Percentiles rank a stretch among this genome's conserved stretches.
Conservation (phyloP, 2,113 vertebrate species). For the Mus spicilegus region DNA sequence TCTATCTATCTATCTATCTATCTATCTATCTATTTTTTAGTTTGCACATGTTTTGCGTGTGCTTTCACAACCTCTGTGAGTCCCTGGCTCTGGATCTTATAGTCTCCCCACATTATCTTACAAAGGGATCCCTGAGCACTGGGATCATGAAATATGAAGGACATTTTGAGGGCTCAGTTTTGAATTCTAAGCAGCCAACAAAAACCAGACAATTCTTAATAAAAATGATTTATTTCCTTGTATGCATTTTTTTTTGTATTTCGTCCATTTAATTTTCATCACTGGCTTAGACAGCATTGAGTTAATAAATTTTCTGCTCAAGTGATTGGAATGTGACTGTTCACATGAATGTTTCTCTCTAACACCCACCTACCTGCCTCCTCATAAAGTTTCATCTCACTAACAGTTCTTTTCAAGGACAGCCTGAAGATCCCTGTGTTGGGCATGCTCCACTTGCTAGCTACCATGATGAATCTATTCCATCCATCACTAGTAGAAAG, state of each 20-base stretch:
- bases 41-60: too few relatives aligned
- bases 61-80: background rate
- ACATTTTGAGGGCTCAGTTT: background rate
- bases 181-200: background rate
- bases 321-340: background rate
- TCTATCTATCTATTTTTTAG: background rate
- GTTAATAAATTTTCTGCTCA: background rate
- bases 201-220: background rate
- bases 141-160: background rate
- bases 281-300: background rate
- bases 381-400: background rate
- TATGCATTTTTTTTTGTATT: too few relatives aligned
- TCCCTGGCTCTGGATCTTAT: background rate
- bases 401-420: background rate
- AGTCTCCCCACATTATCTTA: background rate
- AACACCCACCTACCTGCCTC: fast-evolving
- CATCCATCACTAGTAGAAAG: background rate
- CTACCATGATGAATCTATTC: background rate
- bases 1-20: background rate
- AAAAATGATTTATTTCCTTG: background rate
- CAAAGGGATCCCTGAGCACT: background rate
- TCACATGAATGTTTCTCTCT: background rate
- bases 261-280: background rate
- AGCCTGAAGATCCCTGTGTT: background rate
- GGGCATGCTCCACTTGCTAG: background rate